These are phyloP conservation scores for Oxyura jamaicensis DNA, from an alignment of 2,113 vertebrate species.

Conservation along the genomic window DNA sequence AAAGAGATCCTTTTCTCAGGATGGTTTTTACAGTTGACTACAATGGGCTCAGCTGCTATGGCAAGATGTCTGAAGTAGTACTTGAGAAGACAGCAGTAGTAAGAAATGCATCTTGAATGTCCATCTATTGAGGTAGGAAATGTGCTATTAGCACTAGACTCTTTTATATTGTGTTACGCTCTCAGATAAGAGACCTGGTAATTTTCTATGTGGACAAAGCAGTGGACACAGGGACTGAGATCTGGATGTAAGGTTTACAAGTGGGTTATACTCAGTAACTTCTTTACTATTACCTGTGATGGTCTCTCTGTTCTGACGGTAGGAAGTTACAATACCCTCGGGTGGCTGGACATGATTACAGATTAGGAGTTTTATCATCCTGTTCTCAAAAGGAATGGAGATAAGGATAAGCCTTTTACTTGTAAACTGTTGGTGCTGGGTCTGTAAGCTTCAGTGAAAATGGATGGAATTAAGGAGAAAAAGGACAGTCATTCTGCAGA, in stretches of 20 bases:
- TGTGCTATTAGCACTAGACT: not conserved
- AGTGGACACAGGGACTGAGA: not conserved
- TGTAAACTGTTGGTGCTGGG: not conserved
- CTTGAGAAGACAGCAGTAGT: not conserved
- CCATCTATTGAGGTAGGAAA: not conserved
- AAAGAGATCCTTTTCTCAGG: not conserved
- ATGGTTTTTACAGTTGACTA: not conserved
- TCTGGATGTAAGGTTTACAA: not conserved
- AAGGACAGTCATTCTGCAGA: not conserved
- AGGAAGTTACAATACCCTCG: not conserved
- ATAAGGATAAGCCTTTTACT: not conserved
- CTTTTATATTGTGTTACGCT: not conserved
- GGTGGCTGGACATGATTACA: not conserved
- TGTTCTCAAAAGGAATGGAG: not conserved
- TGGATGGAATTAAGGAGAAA: not conserved
- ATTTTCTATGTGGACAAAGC: not conserved
- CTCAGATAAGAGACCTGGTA: not conserved
- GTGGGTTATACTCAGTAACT: not conserved
- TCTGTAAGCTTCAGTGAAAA: not conserved
- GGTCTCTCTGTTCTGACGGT: not conserved
- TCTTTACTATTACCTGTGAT: not conserved
- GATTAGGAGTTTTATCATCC: not conserved
- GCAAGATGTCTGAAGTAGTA: not conserved
- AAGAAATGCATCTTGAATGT: not conserved
- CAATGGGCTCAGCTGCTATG: not conserved